phyloP scores from a whole-genome alignment of 2,797 vertebrate species.

The Distichodus sexfasciatus region DNA sequence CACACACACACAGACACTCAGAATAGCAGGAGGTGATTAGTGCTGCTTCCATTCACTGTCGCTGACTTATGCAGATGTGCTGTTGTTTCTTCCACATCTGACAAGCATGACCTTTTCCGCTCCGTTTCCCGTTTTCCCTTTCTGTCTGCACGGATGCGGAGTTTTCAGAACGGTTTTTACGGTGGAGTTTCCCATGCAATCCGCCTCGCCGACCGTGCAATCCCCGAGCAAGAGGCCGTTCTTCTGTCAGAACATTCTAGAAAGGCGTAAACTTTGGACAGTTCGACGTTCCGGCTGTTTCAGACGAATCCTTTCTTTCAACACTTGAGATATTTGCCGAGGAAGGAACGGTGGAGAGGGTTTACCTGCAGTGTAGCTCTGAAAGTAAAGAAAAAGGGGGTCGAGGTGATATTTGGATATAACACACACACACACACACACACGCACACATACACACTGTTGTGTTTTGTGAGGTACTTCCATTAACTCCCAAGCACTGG shows the following conservation, averaged over 20 bases:
- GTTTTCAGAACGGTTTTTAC: slow-evolving; percentile 7
- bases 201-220: slow-evolving; percentile 17
- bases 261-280: slow-evolving; percentile 27
- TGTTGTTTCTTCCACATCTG: slow-evolving; percentile 11
- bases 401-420: no score
- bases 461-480: no score
- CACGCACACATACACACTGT: no score
- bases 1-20: not conserved
- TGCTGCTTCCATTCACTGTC: slow-evolving; percentile 14
- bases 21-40: slow-evolving; percentile 9
- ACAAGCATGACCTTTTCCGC: slow-evolving; percentile 27
- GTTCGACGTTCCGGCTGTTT: slow-evolving; percentile 6
- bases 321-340: not conserved
- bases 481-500: no score
- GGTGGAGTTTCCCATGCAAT: slow-evolving; percentile 24
- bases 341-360: not conserved
- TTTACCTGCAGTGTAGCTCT: not conserved
- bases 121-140: slow-evolving; percentile 3
- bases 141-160: slow-evolving; percentile 22
- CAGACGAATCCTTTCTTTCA: not conserved
- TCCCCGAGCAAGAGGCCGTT: slow-evolving; percentile 19
- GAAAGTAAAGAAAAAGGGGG: not conserved
- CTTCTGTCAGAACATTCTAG: slow-evolving; percentile 27
- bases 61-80: slow-evolving; percentile 20
- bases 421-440: no score